phyloP scores from a whole-genome alignment of 2,797 vertebrate genomes.

The Amblyraja radiata region DNA sequence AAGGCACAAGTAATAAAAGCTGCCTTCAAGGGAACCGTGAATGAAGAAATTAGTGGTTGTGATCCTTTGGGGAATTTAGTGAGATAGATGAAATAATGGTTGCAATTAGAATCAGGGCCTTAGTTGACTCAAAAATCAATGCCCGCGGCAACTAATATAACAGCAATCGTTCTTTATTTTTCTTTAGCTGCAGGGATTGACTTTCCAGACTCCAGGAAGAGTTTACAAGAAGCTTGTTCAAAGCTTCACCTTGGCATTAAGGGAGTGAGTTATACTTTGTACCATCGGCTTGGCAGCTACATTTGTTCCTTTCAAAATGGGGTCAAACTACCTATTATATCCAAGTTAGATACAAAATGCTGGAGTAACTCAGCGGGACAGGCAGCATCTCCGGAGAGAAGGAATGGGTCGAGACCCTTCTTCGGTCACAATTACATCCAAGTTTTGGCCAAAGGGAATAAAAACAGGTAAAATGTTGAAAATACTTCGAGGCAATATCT shows the following conservation, averaged over 20 bases:
- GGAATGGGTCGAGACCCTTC: no score
- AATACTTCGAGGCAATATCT: no score
- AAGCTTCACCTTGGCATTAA: background rate
- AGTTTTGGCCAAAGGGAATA: no score
- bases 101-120: background rate
- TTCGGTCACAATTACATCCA: no score
- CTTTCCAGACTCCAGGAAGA: background rate
- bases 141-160: background rate
- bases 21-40: background rate
- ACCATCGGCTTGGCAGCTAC: background rate
- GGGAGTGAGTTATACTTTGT: background rate
- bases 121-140: background rate
- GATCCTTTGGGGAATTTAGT: background rate
- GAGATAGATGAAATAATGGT: background rate
- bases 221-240: slow-evolving; percentile 3
- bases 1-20: background rate
- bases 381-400: no score
- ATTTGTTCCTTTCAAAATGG: background rate
- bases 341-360: background rate
- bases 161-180: background rate
- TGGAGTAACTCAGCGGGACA: no score
- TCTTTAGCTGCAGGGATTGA: background rate
- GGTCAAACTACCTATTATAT: background rate
- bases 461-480: no score
- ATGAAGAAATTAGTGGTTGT: background rate